These are phyloP conservation scores for Drosophila infuscata DNA, from an alignment of 2,888 invertebrate species.

Conservation along the genomic window DNA sequence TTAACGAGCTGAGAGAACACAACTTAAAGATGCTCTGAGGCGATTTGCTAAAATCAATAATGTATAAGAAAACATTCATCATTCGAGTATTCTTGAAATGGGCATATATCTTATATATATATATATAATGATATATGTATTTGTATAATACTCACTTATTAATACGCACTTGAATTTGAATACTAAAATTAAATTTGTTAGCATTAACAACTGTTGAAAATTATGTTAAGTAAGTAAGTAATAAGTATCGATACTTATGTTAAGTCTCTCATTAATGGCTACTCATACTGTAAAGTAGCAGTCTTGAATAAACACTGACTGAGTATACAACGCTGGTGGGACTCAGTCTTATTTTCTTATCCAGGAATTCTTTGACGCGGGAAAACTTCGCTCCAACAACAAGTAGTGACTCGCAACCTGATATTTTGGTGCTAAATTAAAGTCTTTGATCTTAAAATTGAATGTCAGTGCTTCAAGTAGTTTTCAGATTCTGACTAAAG, in stretches of 20 bases:
- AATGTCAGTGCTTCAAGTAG: not conserved
- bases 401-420: not conserved
- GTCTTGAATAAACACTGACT: no score
- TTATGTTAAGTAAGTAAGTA: no score
- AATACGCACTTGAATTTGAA: not conserved
- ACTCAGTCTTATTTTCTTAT: no score
- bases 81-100: not conserved
- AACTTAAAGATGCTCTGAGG: constrained; percentile 11
- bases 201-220: not conserved
- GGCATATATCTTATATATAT: not conserved
- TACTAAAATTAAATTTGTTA: not conserved
- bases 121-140: not conserved
- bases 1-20: constrained; percentile 38
- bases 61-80: not conserved
- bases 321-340: no score
- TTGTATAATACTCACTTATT: not conserved
- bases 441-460: not conserved
- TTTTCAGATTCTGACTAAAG: not conserved
- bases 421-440: not conserved
- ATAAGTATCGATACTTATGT: no score
- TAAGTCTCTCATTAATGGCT: no score
- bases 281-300: no score
- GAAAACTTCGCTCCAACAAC: no score
- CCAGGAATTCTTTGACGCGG: no score
- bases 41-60: not conserved